Evolutionary conservation across 2,113 vertebrate species (phyloP).

Genomic region (Mellivora capensis): DNA sequence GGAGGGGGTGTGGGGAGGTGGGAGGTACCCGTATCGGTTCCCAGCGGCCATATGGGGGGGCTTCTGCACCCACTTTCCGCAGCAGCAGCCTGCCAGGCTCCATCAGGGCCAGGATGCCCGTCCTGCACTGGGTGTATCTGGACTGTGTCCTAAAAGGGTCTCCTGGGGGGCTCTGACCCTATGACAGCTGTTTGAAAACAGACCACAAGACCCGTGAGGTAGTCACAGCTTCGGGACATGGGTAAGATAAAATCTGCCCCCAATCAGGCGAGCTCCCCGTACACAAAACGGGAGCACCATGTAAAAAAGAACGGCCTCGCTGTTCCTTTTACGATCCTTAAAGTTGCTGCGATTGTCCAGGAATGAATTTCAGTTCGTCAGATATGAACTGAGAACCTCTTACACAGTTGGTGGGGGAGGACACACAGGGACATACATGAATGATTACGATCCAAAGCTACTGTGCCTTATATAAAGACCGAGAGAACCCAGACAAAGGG

Average conservation of each 20-base stretch:
- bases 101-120: accelerated
- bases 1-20: background rate
- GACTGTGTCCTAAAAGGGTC: background rate
- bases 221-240: background rate
- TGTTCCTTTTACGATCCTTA: background rate
- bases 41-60: too few species aligned
- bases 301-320: background rate
- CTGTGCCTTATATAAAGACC: background rate
- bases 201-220: background rate
- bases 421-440: background rate
- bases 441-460: background rate
- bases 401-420: too few species aligned
- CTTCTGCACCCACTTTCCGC: background rate
- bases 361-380: background rate
- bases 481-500: background rate
- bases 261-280: accelerated
- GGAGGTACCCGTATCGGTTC: accelerated
- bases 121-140: background rate
- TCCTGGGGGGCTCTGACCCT: background rate
- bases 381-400: background rate
- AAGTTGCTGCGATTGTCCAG: background rate
- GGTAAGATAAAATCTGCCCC: background rate
- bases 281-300: accelerated
- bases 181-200: background rate
- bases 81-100: background rate